Evolutionary conservation across 2,888 invertebrate genomes (phyloP).

Genomic region (Perdita meconis): DNA sequence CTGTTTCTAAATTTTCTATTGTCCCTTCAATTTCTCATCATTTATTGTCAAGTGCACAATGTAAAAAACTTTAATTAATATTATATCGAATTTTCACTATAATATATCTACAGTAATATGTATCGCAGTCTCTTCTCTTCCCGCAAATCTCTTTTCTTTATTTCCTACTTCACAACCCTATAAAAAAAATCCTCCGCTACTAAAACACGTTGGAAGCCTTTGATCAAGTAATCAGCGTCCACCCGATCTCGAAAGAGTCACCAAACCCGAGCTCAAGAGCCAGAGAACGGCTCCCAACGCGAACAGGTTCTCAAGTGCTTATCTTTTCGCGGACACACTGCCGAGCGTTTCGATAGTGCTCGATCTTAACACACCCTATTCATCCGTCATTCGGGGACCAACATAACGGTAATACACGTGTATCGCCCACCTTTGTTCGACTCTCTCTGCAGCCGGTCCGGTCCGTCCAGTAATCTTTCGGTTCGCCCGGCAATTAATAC

Average conservation of each 20-base stretch:
- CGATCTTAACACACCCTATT: slow-evolving; percentile 56
- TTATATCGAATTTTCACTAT: too few species aligned
- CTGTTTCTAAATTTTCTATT: too few species aligned
- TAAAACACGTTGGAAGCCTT: too few species aligned
- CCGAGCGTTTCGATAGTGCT: slow-evolving; percentile 52
- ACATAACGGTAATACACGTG: slow-evolving; percentile 66
- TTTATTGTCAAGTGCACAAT: too few species aligned
- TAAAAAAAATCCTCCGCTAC: too few species aligned
- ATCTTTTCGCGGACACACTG: slow-evolving; percentile 38
- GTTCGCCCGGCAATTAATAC: slow-evolving; percentile 68
- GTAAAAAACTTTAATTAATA: too few species aligned
- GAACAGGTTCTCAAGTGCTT: slow-evolving; percentile 21
- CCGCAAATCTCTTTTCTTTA: too few species aligned
- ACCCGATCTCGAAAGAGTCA: not conserved
- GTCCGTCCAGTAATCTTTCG: slow-evolving; percentile 63
- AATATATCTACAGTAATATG: too few species aligned
- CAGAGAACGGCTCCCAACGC: slow-evolving; percentile 3
- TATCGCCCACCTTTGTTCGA: slow-evolving; percentile 68
- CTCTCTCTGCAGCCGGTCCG: slow-evolving; percentile 37
- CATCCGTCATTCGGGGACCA: slow-evolving; percentile 68
- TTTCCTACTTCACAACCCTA: too few species aligned
- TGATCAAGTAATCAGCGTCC: too few species aligned
- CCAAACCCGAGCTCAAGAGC: not conserved
- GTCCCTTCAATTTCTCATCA: too few species aligned
- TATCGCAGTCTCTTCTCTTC: too few species aligned